Conservation (phyloP, 2,888 invertebrate genomes). For the Orgyia antiqua region DNA sequence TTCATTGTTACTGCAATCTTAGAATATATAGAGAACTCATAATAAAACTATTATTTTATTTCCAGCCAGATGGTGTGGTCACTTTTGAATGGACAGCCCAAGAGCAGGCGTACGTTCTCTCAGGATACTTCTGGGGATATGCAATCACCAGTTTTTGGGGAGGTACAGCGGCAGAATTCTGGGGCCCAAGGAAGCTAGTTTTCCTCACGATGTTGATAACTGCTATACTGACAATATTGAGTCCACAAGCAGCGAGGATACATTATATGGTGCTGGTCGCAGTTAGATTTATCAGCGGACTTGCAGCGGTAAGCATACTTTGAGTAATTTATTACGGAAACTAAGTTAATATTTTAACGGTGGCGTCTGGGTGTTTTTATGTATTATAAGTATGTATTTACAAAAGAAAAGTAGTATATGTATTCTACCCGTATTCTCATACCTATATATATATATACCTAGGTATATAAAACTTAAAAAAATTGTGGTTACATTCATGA, state of each 20-base stretch:
- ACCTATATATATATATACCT: no score
- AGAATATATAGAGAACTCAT: no score
- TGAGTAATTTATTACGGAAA: no score
- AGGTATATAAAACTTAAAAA: no score
- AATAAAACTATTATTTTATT: constrained; percentile 6
- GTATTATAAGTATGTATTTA: no score
- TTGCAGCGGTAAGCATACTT: constrained; percentile 76
- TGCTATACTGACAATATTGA: constrained; percentile 77
- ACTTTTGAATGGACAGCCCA: constrained; percentile 78
- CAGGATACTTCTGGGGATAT: constrained; percentile 78
- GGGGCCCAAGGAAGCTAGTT: constrained; percentile 79
- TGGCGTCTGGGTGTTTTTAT: no score
- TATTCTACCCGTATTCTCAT: no score
- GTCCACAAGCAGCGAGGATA: constrained; percentile 79
- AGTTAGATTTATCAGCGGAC: constrained; percentile 78
- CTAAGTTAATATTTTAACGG: no score
- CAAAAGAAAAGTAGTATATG: no score
- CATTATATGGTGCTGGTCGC: constrained; percentile 78
- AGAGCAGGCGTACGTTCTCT: constrained; percentile 81
- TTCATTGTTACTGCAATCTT: no score
- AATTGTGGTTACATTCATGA: no score
- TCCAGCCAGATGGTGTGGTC: constrained; percentile 56
- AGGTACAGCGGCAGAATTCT: constrained; percentile 81
- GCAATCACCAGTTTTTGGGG: constrained; percentile 80
- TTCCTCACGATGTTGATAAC: constrained; percentile 75